A percentile compares a stretch with the other conserved stretches of the same genome.
These are phyloP conservation scores for Hypselothyrea guttata DNA, from an alignment of 2,888 invertebrate species.

Conservation along the genomic window DNA sequence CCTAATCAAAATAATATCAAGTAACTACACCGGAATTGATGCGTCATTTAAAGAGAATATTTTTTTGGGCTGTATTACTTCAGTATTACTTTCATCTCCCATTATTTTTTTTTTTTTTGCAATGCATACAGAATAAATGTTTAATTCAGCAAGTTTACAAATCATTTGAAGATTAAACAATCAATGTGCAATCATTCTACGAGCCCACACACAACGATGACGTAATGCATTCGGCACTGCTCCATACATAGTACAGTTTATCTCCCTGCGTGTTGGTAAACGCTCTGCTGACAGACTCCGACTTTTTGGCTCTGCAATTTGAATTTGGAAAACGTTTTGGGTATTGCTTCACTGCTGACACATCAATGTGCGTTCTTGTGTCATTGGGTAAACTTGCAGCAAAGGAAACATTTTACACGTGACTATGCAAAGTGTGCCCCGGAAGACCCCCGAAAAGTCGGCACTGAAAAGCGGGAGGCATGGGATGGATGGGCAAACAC, in stretches of 20 bases:
- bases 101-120: no score
- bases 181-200: no score
- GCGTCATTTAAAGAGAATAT: no score
- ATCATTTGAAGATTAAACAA: no score
- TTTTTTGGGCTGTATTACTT: no score
- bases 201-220: no score
- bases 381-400: conserved; percentile 28
- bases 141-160: no score
- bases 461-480: conserved; percentile 7
- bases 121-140: not conserved
- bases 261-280: no score
- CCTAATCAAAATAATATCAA: no score
- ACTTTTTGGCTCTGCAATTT: conserved; percentile 8
- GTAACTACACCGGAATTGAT: no score
- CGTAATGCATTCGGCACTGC: not conserved
- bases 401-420: conserved; percentile 18
- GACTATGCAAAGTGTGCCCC: conserved; percentile 18
- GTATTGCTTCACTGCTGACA: conserved; percentile 16
- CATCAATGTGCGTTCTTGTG: conserved; percentile 24
- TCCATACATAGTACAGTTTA: conserved; percentile 1
- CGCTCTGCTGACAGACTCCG: conserved; percentile 3
- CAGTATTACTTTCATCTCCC: no score
- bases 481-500: conserved; percentile 14
- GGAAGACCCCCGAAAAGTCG: no score
- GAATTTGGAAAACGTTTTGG: conserved; percentile 19